A percentile compares a stretch with the other conserved stretches of the same genome.
Evolutionary conservation across 1,140 invertebrate genomes (phyloP).

Genomic region (Anoplolepis gracilipes): DNA sequence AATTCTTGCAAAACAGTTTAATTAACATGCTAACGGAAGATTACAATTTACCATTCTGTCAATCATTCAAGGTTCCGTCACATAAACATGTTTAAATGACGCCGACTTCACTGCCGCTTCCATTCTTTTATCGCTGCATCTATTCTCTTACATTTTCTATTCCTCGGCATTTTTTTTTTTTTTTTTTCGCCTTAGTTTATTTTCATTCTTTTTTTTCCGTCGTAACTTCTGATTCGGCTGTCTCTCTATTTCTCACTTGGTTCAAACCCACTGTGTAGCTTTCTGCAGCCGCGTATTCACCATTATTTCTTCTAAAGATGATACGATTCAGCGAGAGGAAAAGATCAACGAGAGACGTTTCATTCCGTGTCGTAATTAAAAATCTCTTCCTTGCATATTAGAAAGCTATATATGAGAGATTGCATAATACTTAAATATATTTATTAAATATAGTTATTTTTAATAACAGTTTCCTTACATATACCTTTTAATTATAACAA

Average conservation of each 20-base stretch:
- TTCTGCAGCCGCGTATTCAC: not conserved
- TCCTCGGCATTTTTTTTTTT: not conserved
- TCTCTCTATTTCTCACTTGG: conserved; percentile 9
- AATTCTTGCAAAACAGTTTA: conserved; percentile 38
- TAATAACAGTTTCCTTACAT: not conserved
- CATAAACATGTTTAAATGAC: conserved; percentile 21
- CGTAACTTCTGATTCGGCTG: conserved; percentile 37
- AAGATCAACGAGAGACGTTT: conserved; percentile 9
- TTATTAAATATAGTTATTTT: not conserved
- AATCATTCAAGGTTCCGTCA: conserved; percentile 30
- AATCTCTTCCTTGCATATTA: not conserved
- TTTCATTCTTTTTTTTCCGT: not conserved
- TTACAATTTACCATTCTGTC: conserved; percentile 13
- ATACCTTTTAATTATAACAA: conserved; percentile 17
- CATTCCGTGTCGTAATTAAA: conserved; percentile 42
- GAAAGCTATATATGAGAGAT: not conserved
- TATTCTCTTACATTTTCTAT: not conserved
- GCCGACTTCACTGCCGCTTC: conserved; percentile 3
- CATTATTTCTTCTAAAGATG: conserved; percentile 4
- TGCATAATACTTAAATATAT: not conserved
- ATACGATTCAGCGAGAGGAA: conserved; percentile 31
- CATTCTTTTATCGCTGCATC: not conserved
- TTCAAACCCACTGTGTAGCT: not conserved
- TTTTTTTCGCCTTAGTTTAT: conserved; percentile 35
- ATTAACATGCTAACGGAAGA: conserved; percentile 32